These are phyloP conservation scores for Drosophila pachea DNA, from an alignment of 1,140 invertebrate species.

Conservation along the genomic window DNA sequence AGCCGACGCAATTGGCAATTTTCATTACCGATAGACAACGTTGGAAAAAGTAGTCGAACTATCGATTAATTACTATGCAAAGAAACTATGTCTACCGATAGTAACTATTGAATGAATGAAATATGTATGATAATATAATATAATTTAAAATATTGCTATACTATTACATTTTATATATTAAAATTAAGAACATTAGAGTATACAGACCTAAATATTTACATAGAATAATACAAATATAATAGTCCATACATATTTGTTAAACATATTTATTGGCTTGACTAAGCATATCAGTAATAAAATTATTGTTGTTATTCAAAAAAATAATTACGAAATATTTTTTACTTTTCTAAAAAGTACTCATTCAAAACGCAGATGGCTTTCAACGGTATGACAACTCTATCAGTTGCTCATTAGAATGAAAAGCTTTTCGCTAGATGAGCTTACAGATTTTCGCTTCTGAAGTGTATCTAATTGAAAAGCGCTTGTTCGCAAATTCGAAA, in stretches of 20 bases:
- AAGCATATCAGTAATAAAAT: neutral
- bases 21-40: slow-evolving; percentile 11
- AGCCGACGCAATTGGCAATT: slow-evolving; percentile 6
- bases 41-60: neutral
- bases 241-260: neutral
- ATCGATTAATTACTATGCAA: neutral
- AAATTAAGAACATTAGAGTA: too few species aligned
- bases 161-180: too few species aligned
- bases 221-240: neutral
- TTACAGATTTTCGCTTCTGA: slow-evolving; percentile 22
- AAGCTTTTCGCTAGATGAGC: slow-evolving; percentile 19
- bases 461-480: slow-evolving; percentile 37
- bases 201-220: too few species aligned
- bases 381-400: slow-evolving; percentile 9
- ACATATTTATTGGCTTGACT: neutral
- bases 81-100: neutral
- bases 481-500: slow-evolving; percentile 38
- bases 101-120: too few species aligned
- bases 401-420: slow-evolving; percentile 2
- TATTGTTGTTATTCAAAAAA: neutral
- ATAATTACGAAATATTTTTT: neutral
- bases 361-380: neutral
- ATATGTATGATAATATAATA: too few species aligned
- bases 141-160: too few species aligned
- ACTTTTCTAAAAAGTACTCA: neutral